Evolutionary conservation across 2,888 invertebrate genomes (phyloP).

Genomic region (Cephus sareptanus): DNA sequence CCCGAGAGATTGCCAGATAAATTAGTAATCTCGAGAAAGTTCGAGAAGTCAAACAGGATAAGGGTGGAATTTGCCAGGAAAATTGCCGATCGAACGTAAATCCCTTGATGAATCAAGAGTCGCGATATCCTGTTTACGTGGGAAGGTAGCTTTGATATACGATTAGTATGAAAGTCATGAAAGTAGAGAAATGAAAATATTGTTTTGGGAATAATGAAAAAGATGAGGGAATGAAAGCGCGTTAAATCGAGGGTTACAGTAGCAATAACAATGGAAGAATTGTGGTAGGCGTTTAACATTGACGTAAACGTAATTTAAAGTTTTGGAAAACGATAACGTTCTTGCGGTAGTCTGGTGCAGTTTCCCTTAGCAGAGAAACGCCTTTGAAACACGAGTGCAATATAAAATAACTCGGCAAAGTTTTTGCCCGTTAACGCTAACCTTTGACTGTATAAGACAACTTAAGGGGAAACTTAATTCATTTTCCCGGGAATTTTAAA

Average conservation of each 20-base stretch:
- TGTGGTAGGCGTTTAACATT: neutral
- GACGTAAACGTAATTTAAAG: conserved; percentile 14
- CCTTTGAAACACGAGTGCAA: neutral
- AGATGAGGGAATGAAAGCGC: neutral
- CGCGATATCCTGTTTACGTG: neutral
- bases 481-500: conserved; percentile 14
- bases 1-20: neutral
- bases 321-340: neutral
- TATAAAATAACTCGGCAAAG: conserved; percentile 4
- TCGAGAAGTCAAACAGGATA: neutral
- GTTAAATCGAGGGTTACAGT: neutral
- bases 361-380: conserved; percentile 8
- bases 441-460: neutral
- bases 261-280: neutral
- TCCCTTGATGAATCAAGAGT: neutral
- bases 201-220: neutral
- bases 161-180: neutral
- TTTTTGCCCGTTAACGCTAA: neutral
- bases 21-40: neutral
- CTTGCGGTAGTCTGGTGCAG: neutral
- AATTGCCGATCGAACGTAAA: neutral
- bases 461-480: conserved; percentile 26
- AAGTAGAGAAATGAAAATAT: neutral
- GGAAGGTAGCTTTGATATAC: neutral
- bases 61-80: neutral